Conservation (phyloP, 1,140 invertebrate genomes). For the Vanessa atalanta region DNA sequence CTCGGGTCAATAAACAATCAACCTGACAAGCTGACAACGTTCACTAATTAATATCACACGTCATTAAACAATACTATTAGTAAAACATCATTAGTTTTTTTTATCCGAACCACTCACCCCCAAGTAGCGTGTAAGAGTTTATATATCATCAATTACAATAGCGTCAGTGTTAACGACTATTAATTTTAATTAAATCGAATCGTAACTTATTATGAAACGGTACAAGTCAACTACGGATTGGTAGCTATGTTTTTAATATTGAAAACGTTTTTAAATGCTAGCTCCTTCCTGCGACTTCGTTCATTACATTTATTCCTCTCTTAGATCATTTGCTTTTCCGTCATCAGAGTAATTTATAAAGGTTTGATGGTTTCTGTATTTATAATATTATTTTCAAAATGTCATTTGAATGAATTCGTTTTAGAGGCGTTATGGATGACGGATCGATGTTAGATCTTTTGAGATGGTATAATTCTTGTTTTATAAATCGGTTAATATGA, state of each 20-base stretch:
- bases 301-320: too few relatives aligned
- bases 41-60: slow-evolving; percentile 34
- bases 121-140: slow-evolving; percentile 57
- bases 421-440: too few relatives aligned
- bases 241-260: not conserved
- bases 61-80: slow-evolving; percentile 44
- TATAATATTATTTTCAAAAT: too few relatives aligned
- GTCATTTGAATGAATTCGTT: too few relatives aligned
- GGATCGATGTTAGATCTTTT: too few relatives aligned
- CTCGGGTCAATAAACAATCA: slow-evolving; percentile 30
- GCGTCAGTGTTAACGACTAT: slow-evolving; percentile 55
- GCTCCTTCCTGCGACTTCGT: too few relatives aligned
- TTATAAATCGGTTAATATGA: too few relatives aligned
- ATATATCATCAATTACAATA: slow-evolving; percentile 67
- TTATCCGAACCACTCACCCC: slow-evolving; percentile 40
- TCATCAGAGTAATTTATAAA: too few relatives aligned
- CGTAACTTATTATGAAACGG: slow-evolving; percentile 45
- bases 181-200: slow-evolving; percentile 73
- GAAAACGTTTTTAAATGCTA: too few relatives aligned
- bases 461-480: too few relatives aligned
- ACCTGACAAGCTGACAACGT: slow-evolving; percentile 22
- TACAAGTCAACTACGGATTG: slow-evolving; percentile 28
- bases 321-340: too few relatives aligned
- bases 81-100: slow-evolving; percentile 46
- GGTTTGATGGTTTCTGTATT: too few relatives aligned